Evolutionary conservation across 2,113 vertebrate species (phyloP), one percentile per base, ranked within the genome.

Genomic region (Caracal caracal): DNA sequence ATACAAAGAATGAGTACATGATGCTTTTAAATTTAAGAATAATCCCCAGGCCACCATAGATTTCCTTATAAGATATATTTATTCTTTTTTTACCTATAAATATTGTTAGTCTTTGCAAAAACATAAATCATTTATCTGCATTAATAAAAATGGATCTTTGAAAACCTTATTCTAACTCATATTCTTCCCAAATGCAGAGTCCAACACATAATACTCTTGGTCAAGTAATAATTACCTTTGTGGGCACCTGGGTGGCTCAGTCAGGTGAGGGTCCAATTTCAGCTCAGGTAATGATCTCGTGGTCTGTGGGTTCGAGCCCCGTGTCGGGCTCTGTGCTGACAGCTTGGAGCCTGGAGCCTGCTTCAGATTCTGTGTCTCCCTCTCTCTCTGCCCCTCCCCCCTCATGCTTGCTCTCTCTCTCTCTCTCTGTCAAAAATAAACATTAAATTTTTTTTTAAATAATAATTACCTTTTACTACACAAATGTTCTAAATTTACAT

Each of bases 1-100:
- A 78, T 3, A 6, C 13, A 79, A 4, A 49, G 10, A 84, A 63
- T 53, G 51, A 78, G 17, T 43, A 63, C 33, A 89, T 12, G 17
- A 10, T 53, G 11, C 19, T 89, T 76, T 70, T 51, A 84, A 76
- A 70, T 79, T 84, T 79, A 40, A 61, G 26, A 83, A 84, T 70
- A 16, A 71, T 53, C 33, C 10, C 33, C 68, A 40, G 15, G 16
- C 43, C 13, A 71, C 75, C 19, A 56, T 37, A 13, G 11, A 65
- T 80, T 73, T 86, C n/a, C 81, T 65, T 4, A 20, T 35, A 56
- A 43, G 26, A 80, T 28, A 79, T 1, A 16, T 47, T 20, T 53
- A 12, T 65, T 92, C 53, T 33, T 47, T 71, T 71, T 93, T 80
- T 43, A 87, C 49, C 16, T 33, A 35, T 71, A 7, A 43, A 53